Evolutionary conservation across 2,113 vertebrate species (phyloP).

Genomic region (Edolisoma coerulescens): DNA sequence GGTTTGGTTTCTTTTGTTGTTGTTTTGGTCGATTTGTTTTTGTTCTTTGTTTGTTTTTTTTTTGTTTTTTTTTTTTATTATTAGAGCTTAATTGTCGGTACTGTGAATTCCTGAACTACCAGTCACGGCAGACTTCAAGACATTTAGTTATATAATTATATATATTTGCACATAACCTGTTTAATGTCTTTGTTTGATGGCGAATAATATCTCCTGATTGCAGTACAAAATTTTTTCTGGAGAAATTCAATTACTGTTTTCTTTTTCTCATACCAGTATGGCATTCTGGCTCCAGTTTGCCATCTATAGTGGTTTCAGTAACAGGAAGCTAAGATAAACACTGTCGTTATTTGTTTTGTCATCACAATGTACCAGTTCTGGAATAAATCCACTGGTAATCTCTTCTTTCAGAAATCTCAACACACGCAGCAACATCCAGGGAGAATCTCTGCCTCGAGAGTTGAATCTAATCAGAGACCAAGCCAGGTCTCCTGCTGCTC

Average conservation of each 20-base stretch:
- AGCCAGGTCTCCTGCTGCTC: constrained; percentile 18
- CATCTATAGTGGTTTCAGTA: neutral
- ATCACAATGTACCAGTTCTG: neutral
- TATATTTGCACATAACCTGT: neutral
- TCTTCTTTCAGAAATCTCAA: neutral
- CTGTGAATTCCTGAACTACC: neutral
- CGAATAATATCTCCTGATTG: neutral
- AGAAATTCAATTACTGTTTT: neutral
- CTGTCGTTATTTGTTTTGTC: neutral
- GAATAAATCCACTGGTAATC: neutral
- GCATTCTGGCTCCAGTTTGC: neutral
- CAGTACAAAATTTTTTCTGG: neutral
- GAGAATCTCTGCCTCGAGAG: neutral
- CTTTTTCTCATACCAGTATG: neutral
- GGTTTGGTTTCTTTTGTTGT: neutral
- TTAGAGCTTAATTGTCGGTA: neutral
- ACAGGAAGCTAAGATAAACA: neutral
- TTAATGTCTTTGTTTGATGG: neutral
- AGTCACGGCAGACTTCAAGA: neutral
- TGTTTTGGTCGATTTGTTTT: neutral
- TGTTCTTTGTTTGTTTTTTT: rapidly evolving
- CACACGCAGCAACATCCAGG: neutral
- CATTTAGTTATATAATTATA: neutral
- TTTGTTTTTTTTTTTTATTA: neutral
- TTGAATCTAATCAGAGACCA: constrained; percentile 10